Percentiles rank a stretch among this genome's conserved stretches.
Evolutionary conservation across 1,140 invertebrate genomes (phyloP).

Genomic region (Teleogryllus occipitalis): DNA sequence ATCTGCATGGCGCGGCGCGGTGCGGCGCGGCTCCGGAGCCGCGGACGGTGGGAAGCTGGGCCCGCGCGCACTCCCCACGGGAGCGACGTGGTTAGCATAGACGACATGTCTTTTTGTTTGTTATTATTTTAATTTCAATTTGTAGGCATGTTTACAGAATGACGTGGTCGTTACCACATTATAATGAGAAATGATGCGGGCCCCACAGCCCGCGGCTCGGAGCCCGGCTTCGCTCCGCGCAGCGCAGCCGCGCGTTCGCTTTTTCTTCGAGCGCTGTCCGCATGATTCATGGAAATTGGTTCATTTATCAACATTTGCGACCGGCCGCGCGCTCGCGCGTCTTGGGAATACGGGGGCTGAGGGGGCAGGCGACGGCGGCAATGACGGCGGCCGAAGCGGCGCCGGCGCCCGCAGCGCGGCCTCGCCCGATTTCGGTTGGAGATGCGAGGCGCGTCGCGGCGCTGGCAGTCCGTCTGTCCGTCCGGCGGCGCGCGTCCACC

Average conservation of each 20-base stretch:
- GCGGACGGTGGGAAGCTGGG: background rate
- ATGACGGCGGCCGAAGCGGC: no score
- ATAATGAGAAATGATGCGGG: background rate
- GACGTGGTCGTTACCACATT: background rate
- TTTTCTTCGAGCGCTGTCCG: background rate
- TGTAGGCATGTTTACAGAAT: background rate
- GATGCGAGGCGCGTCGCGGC: no score
- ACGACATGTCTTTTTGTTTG: background rate
- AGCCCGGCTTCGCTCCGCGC: no score
- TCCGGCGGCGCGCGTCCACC: no score
- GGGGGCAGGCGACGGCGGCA: no score
- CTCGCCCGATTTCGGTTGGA: no score
- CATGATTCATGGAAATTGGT: conserved; percentile 4
- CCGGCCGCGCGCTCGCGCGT: no score
- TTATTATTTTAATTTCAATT: conserved; percentile 6
- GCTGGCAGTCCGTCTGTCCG: no score
- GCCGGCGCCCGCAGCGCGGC: no score
- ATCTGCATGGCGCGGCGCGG: background rate
- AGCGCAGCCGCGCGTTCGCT: background rate
- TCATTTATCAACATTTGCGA: conserved; percentile 5
- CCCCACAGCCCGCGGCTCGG: no score
- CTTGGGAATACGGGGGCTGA: background rate
- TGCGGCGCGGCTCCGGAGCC: no score
- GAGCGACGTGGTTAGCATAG: background rate
- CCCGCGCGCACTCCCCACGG: background rate